Conservation (phyloP, 2,113 vertebrate genomes). For the Heterotilapia buettikoferi region DNA sequence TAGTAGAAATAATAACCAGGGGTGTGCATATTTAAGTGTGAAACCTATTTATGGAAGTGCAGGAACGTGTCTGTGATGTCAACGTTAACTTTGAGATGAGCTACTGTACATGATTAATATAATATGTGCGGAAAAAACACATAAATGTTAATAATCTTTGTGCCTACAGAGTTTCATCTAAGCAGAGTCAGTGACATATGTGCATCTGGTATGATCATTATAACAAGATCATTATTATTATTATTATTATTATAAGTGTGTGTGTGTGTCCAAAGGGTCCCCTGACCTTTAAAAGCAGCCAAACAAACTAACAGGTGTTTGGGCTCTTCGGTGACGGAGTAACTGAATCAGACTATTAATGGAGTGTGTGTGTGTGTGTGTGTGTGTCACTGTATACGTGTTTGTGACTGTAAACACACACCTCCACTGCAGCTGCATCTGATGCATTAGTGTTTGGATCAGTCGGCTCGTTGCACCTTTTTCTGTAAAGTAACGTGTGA, state of each 20-base stretch:
- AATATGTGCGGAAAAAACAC: background rate
- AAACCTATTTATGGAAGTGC: accelerated
- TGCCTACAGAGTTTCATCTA: background rate
- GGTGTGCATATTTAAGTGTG: background rate
- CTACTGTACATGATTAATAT: background rate
- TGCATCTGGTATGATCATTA: background rate
- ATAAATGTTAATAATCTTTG: background rate
- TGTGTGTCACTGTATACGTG: background rate
- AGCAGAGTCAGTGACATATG: background rate
- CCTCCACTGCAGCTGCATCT: background rate
- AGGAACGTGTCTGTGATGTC: background rate
- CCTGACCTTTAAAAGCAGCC: background rate
- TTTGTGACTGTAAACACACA: background rate
- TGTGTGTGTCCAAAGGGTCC: background rate
- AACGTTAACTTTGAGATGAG: background rate
- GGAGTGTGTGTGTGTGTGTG: background rate
- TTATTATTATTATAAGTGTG: background rate
- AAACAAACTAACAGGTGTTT: background rate
- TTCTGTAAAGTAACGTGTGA: background rate
- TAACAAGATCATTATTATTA: background rate
- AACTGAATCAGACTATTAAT: background rate
- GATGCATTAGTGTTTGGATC: background rate
- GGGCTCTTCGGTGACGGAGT: background rate
- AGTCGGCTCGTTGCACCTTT: background rate
- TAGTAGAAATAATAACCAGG: accelerated